A percentile compares a stretch with the other conserved stretches of the same genome.
phyloP scores from a whole-genome alignment of 2,888 invertebrate genomes.

The Bimastos eiseni region DNA sequence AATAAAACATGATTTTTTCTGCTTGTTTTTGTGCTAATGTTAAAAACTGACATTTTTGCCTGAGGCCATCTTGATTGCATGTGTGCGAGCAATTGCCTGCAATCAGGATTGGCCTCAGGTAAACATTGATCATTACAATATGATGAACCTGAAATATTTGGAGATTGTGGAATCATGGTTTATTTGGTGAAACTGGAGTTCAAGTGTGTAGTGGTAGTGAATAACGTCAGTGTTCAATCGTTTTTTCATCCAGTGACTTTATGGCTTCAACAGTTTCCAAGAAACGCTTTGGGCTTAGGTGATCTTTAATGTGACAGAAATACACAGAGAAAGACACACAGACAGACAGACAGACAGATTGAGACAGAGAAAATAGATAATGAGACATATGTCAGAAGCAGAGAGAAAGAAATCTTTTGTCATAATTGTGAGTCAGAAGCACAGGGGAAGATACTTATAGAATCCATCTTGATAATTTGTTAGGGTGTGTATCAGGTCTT shows the following conservation, averaged over 20 bases:
- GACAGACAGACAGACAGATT: not conserved
- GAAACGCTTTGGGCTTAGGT: not conserved
- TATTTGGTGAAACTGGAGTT: no score
- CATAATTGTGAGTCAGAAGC: not conserved
- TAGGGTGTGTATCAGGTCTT: not conserved
- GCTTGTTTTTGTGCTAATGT: not conserved
- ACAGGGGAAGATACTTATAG: not conserved
- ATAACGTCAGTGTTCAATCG: not conserved
- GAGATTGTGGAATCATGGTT: no score
- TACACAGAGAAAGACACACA: not conserved
- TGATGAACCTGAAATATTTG: no score
- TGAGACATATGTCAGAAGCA: not conserved
- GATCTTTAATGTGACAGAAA: not conserved
- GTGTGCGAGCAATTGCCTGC: no score
- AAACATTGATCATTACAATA: no score
- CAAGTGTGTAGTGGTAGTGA: no score
- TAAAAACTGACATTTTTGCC: not conserved
- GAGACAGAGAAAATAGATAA: no score
- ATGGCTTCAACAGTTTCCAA: not conserved
- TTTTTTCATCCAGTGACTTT: not conserved
- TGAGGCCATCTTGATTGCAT: not conserved
- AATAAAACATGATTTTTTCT: not conserved
- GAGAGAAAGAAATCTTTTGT: not conserved
- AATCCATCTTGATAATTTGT: slow-evolving; percentile 13
- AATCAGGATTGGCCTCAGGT: no score